phyloP scores from a whole-genome alignment of 2,888 invertebrate genomes.

The Escarpia spicata region DNA sequence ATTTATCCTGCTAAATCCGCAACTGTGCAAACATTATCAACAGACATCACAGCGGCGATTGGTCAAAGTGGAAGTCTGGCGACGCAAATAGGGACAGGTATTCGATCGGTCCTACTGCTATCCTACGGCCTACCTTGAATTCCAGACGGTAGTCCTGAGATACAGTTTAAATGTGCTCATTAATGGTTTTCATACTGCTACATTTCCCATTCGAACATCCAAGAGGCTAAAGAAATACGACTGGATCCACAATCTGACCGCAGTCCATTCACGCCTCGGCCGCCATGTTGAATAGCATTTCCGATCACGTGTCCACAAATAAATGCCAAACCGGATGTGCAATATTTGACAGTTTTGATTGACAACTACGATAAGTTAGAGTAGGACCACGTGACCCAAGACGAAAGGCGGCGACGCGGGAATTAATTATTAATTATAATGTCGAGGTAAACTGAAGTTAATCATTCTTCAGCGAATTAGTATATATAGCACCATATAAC shows the following conservation, averaged over 20 bases:
- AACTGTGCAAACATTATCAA: slow-evolving; percentile 13
- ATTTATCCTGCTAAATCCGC: neutral
- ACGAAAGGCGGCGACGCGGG: neutral
- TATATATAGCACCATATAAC: neutral
- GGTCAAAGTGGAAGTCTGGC: neutral
- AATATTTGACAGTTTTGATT: slow-evolving; percentile 1
- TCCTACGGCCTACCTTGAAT: neutral
- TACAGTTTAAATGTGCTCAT: neutral
- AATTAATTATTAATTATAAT: neutral
- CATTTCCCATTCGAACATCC: neutral
- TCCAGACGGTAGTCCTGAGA: neutral
- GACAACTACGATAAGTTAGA: neutral
- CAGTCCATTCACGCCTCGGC: slow-evolving; percentile 9
- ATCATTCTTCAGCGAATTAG: neutral
- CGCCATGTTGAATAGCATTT: slow-evolving; percentile 16
- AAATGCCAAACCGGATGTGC: slow-evolving; percentile 12
- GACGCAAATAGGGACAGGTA: slow-evolving; percentile 16
- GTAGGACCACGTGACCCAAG: neutral
- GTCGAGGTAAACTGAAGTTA: neutral
- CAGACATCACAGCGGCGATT: neutral
- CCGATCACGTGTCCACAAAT: slow-evolving; percentile 16
- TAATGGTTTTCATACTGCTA: neutral
- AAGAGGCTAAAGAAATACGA: neutral
- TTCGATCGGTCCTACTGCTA: neutral
- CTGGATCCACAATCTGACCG: slow-evolving; percentile 5